Base-by-base conservation (phyloP, 1,140 invertebrate genomes). In the Hyposmocoma kahamanoa region DNA sequence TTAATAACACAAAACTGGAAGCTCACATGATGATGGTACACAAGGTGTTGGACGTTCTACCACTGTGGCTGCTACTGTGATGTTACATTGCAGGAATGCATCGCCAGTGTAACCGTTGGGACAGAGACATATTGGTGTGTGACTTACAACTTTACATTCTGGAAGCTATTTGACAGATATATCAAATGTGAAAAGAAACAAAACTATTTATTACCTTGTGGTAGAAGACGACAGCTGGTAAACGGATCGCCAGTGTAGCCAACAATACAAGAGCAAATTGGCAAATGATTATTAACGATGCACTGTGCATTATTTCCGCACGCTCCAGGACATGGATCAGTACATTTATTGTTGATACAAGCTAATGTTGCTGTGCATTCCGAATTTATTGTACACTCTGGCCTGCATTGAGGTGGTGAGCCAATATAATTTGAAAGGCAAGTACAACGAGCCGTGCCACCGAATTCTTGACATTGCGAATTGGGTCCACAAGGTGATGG, bases 301-400 rank as follows among this genome's bases (percentile, higher is more conserved):
- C 94, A 96, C 56, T 92, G 87, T 1, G 94, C 91, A 65, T 93
- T 93, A 19, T 90, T 69, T 18, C 93, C 94, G 77, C 94, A 93
- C 21, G 89, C 90, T 30, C 92, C 92, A n/a, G 89, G 87, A 62
- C 91, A 93, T 32, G 91, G 91, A 74, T 93, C 89, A 50, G 72
- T 68, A 65, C 91, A 92, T 75, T 89, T 90, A 56, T 88, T 89
- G 51, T 88, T 90, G 22, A 91, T 90, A 62, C 93, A 94, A 2
- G 92, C 92, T 52, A 78, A 85, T 32, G 87, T 87, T 47, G 89
- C 90, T 17, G 85, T 80, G 67, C 93, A 94, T 61, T 94, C 92
- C 0, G 92, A 88, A 71, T 92, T 92, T 17, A 92, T 89, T 1
- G 88, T 88, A 76, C 93, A 94, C 78, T 94, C 92, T 19, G 92